Percentiles rank a stretch among this genome's conserved stretches.
Evolutionary conservation across 2,113 vertebrate genomes (phyloP).

Genomic region (Apus apus): DNA sequence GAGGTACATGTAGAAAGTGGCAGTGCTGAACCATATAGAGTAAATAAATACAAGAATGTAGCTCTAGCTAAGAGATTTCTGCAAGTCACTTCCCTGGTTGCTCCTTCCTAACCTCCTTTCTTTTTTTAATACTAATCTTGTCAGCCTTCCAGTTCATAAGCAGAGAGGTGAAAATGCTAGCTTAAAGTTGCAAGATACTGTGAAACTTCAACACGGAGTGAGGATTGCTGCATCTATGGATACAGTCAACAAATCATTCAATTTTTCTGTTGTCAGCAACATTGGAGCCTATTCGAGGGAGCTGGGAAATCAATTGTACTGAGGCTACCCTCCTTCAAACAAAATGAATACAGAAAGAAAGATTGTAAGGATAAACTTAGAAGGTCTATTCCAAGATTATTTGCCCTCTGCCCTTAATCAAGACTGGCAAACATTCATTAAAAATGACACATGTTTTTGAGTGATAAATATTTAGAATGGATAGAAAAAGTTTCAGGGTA

Average conservation of each 20-base stretch:
- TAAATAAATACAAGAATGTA: background rate
- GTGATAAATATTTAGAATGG: background rate
- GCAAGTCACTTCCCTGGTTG: background rate
- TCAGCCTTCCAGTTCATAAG: background rate
- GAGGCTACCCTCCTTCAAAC: background rate
- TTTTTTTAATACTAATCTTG: background rate
- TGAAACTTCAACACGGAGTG: background rate
- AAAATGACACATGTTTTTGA: background rate
- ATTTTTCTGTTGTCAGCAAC: conserved; percentile 14
- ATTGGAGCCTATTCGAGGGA: background rate
- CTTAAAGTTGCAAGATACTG: background rate
- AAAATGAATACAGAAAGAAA: background rate
- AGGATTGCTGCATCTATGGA: background rate
- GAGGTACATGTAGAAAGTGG: fast-evolving
- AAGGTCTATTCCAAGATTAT: background rate
- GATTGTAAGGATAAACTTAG: background rate
- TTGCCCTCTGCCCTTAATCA: background rate
- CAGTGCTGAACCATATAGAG: background rate
- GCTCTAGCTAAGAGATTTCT: background rate
- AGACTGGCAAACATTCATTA: background rate
- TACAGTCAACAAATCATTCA: conserved; percentile 7
- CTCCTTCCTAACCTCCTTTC: background rate
- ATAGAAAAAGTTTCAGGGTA: background rate
- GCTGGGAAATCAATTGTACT: conserved; percentile 2
- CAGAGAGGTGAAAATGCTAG: background rate